These are phyloP conservation scores for Athene cunicularia DNA, from an alignment of 2,113 vertebrate species.

Conservation along the genomic window DNA sequence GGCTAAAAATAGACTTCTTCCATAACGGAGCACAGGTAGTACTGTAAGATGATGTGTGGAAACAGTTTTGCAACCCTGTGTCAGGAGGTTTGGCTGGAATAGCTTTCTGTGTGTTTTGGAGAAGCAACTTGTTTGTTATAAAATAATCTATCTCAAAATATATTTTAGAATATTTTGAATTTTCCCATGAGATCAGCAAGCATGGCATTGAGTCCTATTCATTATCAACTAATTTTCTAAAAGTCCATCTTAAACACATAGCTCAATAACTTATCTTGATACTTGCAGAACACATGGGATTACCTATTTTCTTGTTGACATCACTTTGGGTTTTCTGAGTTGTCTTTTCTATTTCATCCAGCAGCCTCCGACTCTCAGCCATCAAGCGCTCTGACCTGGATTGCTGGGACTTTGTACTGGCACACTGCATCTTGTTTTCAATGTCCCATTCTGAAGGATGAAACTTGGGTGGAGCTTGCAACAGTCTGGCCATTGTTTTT, in stretches of 20 bases:
- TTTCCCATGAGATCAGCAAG: neutral
- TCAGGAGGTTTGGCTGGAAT: neutral
- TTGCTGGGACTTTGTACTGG: constrained; percentile 73
- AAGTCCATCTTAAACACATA: neutral
- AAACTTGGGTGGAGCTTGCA: constrained; percentile 72
- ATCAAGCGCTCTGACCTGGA: constrained; percentile 78
- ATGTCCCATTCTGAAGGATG: constrained; percentile 77
- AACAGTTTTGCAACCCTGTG: neutral
- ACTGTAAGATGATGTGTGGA: neutral
- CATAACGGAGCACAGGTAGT: neutral
- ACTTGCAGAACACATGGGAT: neutral
- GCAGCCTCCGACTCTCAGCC: constrained; percentile 81
- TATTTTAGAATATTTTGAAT: neutral
- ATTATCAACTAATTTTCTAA: neutral
- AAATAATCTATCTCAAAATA: neutral
- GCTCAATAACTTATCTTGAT: neutral
- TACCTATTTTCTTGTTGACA: constrained; percentile 86
- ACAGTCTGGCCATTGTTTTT: constrained; percentile 78
- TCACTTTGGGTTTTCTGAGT: constrained; percentile 82
- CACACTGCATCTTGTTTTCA: constrained; percentile 71
- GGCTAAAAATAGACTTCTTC: neutral
- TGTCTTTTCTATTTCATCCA: constrained; percentile 81
- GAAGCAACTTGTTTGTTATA: neutral
- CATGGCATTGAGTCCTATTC: neutral
- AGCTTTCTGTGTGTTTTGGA: neutral